Percentiles rank a stretch among this genome's conserved stretches.
phyloP scores from a whole-genome alignment of 2,888 invertebrate species.

The Xanthorhoe designata region DNA sequence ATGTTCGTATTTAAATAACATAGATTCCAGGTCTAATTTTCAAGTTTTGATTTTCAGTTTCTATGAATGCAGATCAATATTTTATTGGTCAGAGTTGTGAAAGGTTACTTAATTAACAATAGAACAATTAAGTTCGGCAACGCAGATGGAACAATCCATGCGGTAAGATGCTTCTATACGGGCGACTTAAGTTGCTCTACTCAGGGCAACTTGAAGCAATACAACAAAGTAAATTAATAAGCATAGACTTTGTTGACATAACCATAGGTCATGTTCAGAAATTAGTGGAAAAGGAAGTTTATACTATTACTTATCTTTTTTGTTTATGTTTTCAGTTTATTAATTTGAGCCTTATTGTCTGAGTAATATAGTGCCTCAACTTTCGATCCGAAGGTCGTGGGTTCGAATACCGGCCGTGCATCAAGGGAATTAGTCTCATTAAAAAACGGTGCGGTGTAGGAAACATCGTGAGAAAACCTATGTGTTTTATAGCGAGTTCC shows the following conservation, averaged over 20 bases:
- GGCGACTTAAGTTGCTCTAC: neutral
- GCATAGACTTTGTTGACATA: neutral
- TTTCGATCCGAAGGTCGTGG: too few relatives aligned
- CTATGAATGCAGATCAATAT: conserved; percentile 37
- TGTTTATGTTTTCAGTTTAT: too few relatives aligned
- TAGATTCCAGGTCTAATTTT: neutral
- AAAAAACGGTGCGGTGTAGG: too few relatives aligned
- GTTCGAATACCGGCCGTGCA: too few relatives aligned
- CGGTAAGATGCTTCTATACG: conserved; percentile 43
- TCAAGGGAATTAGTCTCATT: too few relatives aligned
- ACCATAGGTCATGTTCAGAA: neutral
- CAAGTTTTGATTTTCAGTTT: conserved; percentile 28
- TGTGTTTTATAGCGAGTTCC: too few relatives aligned
- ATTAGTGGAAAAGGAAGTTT: neutral
- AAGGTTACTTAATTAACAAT: conserved; percentile 85
- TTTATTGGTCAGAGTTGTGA: conserved; percentile 53
- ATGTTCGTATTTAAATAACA: neutral
- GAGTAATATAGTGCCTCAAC: too few relatives aligned
- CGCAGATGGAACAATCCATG: conserved; percentile 58
- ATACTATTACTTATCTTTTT: too few relatives aligned
- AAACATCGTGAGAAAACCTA: too few relatives aligned
- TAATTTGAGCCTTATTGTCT: too few relatives aligned
- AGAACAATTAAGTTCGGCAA: conserved; percentile 81
- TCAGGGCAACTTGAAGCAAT: neutral
- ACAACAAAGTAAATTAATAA: neutral